Base-by-base conservation (phyloP, 2,888 invertebrate species). In the Diadromus collaris region DNA sequence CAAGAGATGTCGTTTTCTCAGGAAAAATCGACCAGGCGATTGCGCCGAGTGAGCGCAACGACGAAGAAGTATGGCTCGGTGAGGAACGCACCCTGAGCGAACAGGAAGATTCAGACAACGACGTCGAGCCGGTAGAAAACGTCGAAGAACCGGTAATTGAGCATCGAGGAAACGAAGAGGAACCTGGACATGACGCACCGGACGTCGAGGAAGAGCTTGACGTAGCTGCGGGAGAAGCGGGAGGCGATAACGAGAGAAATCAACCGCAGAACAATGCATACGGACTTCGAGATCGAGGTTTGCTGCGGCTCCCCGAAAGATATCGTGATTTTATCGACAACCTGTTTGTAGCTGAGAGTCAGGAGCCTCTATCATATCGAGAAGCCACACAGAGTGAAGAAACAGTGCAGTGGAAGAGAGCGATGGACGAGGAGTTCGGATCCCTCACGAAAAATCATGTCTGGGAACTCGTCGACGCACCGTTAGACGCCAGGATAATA, bases 361-460 rank as follows among this genome's bases (percentile, higher is more conserved):
- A 67, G 51, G 67, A 67, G 48, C 60, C 67, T 5, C 29, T 29
- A 29, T 29, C 29, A 29, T 29, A 29, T 6, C 29, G 29, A 29
- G 29, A 29, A 29, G 29, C 29, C 1, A 29, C 29, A 6, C 29
- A 29, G 6, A 29, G 29, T 6, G 29, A 29, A 29, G 4, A 29
- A 29, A 29, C 29, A 29, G 29, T 6, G 29, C 29, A 29, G 29
- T 29, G 29, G 29, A 29, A 29, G 29, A 29, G 6, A 29, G 29
- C 29, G 29, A 29, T 41, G 19, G 6, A 16, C 41, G 61, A 61
- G 21, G 61, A 61, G 19, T 61, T 61, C 38, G 61, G 24, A 13
- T 61, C 21, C 1, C 61, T 61, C 13, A 24, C 7, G 6, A 34
- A 81, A 13, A 67, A 67, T n/a, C 16, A 16, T 56, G 86, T 86